Base-by-base conservation (phyloP, 2,888 invertebrate species). In the Melipona beecheii region DNA sequence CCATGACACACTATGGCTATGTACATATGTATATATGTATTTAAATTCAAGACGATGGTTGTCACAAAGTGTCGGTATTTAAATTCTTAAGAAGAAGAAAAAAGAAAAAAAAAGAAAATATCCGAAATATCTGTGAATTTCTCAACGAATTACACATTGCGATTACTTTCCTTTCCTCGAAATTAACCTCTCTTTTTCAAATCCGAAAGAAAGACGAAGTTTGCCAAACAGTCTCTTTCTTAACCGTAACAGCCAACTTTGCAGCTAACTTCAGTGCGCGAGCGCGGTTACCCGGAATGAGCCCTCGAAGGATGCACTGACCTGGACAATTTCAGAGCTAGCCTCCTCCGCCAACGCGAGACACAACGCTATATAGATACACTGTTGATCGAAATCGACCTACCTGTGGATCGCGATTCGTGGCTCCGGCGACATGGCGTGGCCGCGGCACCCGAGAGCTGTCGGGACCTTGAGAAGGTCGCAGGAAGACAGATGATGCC, bases 381-480 rank as follows among this genome's bases (percentile, higher is more conserved):
- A 62, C 24, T 24, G 50, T 21, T 54, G 66, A 77, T 81, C 52
- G 65, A 77, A 82, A 78, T 52, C 60, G 78, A 83, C 89, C 89
- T 92, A 93, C 93, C 93, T 93, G 92, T 93, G 92, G 91, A 93
- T 89, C 86, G 91, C 86, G 90, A 88, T 86, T 54, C 93, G 89
- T 31, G 90, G 87, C 82, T 93, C 89, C 77, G 91, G 89, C 43
- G 91, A 90, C 49, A 90, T 81, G 31, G 78, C 76, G 4, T 81
- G 80, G 43, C 92, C 91, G 49, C 93, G 91, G 50, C 89, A 91
- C 76, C 91, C 90, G 64, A 91, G 75, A n/a, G 83, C 82, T 54
- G 91, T 78, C 62, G 94, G 93, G 68, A 93, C 92, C 89, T 93
- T 94, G 74, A 94, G 91, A 50, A 94, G 91, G 86, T 94, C 94